A percentile compares a stretch with the other conserved stretches of the same genome.
Conservation (phyloP, 2,888 invertebrate species). For the Gnatocerus cornutus region DNA sequence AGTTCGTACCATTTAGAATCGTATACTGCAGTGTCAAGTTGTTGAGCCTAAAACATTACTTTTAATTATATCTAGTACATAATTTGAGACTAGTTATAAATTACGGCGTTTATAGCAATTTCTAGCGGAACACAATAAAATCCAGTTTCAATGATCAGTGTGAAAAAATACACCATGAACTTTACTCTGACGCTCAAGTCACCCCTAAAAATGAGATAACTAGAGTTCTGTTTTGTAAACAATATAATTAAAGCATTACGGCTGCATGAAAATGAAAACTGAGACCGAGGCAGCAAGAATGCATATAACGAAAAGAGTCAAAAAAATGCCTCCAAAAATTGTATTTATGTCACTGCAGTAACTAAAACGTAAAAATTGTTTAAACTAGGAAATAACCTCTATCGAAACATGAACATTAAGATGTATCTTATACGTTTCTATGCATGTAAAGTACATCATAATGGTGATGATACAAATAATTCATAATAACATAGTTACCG, state of each 20-base stretch:
- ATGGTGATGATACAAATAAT: too few species aligned
- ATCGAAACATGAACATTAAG: too few species aligned
- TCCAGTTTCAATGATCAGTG: not conserved
- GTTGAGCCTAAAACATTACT: conserved; percentile 4
- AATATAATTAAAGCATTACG: not conserved
- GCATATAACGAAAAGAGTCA: not conserved
- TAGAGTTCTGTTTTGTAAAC: not conserved
- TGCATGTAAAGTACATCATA: too few species aligned
- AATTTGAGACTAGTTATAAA: not conserved
- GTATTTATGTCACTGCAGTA: too few species aligned
- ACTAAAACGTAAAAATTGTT: too few species aligned
- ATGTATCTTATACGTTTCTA: too few species aligned
- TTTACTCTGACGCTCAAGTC: not conserved
- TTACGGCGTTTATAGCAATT: conserved; percentile 2
- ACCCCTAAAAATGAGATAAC: conserved; percentile 10
- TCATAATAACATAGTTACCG: too few species aligned
- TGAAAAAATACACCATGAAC: not conserved
- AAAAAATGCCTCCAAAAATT: conserved; percentile 1
- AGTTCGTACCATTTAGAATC: conserved; percentile 14
- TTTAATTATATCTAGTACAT: not conserved
- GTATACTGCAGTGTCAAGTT: not conserved
- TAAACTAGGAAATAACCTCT: too few species aligned
- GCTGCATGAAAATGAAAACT: conserved; percentile 18
- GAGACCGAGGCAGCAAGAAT: not conserved
- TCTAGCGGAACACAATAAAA: conserved; percentile 17